phyloP scores from a whole-genome alignment of 2,888 invertebrate genomes.

The Molorchus minor region DNA sequence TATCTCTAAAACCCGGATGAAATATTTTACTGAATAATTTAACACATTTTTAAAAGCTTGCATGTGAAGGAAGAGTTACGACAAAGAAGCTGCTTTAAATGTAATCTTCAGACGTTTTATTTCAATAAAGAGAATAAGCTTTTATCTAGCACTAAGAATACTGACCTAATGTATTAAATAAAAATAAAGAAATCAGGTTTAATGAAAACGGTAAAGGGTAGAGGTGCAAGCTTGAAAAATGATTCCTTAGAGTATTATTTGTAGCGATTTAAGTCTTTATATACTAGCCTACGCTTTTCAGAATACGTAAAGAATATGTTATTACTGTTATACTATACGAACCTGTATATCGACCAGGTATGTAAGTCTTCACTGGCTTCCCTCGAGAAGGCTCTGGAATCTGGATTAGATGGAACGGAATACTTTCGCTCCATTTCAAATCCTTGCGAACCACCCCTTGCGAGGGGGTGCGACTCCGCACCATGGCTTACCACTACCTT shows the following conservation, averaged over 20 bases:
- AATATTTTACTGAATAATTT: no score
- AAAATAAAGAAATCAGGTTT: background rate
- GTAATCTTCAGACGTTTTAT: no score
- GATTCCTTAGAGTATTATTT: no score
- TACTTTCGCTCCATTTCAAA: conserved; percentile 84
- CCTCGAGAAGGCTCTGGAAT: conserved; percentile 74
- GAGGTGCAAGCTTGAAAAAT: no score
- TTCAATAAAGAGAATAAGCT: no score
- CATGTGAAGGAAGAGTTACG: no score
- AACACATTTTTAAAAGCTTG: no score
- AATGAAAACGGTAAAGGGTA: background rate
- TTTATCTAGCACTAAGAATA: no score
- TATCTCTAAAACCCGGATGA: no score
- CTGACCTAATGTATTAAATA: no score
- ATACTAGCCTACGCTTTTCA: background rate
- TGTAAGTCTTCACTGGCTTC: conserved; percentile 91
- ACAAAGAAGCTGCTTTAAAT: no score
- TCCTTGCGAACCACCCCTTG: conserved; percentile 65
- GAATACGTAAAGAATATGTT: no score
- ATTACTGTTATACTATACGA: conserved; percentile 11
- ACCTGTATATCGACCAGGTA: conserved; percentile 96
- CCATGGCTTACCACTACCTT: conserved; percentile 46
- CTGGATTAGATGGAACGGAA: conserved; percentile 86
- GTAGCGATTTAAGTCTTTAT: background rate
- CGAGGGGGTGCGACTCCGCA: conserved; percentile 55